phyloP scores from a whole-genome alignment of 1,140 invertebrate species.

The Hyphantria cunea region DNA sequence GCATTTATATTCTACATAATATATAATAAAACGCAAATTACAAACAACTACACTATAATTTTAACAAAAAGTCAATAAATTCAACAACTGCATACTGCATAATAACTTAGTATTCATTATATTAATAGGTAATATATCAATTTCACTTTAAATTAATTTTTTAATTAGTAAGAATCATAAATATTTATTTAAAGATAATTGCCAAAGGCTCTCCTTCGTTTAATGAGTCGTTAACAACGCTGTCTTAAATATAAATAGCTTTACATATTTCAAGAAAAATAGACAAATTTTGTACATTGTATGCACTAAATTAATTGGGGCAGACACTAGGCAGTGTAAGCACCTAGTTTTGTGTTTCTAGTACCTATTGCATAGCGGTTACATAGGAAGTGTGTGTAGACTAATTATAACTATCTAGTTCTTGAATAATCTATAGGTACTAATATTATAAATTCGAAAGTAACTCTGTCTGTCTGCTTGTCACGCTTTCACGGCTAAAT shows the following conservation, averaged over 20 bases:
- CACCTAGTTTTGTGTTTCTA: neutral
- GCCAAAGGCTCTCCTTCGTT: neutral
- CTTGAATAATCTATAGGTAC: too few species aligned
- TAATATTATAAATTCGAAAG: too few species aligned
- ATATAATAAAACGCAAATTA: constrained; percentile 14
- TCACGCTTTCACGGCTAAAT: too few species aligned
- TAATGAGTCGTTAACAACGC: neutral
- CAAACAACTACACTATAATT: constrained; percentile 3
- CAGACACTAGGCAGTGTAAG: constrained; percentile 14
- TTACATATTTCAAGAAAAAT: neutral
- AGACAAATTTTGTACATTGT: neutral
- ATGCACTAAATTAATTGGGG: constrained; percentile 17
- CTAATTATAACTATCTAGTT: too few species aligned
- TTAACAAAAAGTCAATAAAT: constrained; percentile 13
- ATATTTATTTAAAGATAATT: neutral
- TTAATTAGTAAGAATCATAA: neutral
- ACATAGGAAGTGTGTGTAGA: too few species aligned
- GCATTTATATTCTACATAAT: constrained; percentile 11
- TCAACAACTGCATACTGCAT: constrained; percentile 10
- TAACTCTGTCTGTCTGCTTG: too few species aligned
- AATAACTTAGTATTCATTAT: neutral
- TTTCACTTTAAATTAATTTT: neutral
- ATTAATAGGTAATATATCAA: too few species aligned
- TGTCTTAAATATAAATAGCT: neutral
- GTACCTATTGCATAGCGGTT: too few species aligned